phyloP scores from a whole-genome alignment of 2,888 invertebrate genomes.

The Lepidonotus clava region DNA sequence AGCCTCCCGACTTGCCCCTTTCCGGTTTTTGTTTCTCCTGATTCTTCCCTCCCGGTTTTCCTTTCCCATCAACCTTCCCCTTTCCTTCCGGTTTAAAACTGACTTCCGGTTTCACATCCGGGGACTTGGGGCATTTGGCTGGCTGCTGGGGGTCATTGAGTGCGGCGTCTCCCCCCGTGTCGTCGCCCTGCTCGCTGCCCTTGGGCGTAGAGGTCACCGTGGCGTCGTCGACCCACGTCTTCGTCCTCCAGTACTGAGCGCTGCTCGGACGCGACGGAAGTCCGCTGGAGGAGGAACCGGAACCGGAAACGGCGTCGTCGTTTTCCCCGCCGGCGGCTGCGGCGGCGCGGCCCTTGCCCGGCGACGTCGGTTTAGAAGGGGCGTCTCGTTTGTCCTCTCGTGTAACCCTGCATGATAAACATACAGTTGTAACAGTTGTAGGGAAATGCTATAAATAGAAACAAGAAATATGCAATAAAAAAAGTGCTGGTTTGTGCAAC shows the following conservation, averaged over 20 bases:
- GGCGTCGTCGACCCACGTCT: slow-evolving; percentile 56
- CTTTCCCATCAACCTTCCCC: not conserved
- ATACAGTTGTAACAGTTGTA: too few species aligned
- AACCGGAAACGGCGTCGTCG: not conserved
- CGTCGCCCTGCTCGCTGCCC: not conserved
- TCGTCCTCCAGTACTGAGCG: not conserved
- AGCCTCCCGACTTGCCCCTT: not conserved
- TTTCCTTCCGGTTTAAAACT: not conserved
- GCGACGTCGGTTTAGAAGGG: not conserved
- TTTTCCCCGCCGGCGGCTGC: too few species aligned
- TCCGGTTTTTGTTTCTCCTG: not conserved
- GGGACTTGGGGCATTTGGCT: not conserved
- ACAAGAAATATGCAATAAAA: too few species aligned
- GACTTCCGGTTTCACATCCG: not conserved
- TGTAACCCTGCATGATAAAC: too few species aligned
- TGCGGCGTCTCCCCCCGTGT: not conserved
- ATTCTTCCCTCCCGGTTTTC: not conserved
- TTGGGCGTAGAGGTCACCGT: slow-evolving; percentile 35
- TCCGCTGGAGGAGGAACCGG: slow-evolving; percentile 1
- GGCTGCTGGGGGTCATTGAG: too few species aligned
- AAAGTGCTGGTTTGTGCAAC: too few species aligned
- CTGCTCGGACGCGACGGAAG: slow-evolving; percentile 34
- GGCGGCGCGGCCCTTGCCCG: not conserved
- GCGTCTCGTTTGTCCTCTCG: not conserved
- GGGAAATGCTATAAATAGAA: too few species aligned